phyloP scores from a whole-genome alignment of 2,113 vertebrate genomes.

The Oncorhynchus keta region DNA sequence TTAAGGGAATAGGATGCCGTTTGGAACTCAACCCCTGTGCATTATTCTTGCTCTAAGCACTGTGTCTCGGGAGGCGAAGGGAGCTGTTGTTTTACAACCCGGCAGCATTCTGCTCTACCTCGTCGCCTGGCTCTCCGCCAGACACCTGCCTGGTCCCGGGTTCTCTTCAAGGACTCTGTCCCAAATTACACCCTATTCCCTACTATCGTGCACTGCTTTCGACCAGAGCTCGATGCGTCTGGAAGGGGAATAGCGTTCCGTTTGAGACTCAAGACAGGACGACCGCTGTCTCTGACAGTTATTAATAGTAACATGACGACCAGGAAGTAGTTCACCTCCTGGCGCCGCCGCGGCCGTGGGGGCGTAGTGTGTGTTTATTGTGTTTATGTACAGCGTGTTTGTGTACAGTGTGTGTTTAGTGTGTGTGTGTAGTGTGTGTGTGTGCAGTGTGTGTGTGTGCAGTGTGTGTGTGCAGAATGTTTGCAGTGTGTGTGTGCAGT shows the following conservation, averaged over 20 bases:
- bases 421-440: neutral
- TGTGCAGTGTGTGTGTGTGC: too few species aligned
- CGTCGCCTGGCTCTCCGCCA: slow-evolving; percentile 49
- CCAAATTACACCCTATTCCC: too few species aligned
- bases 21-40: slow-evolving; percentile 42
- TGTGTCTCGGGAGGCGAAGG: slow-evolving; percentile 36
- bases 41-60: slow-evolving; percentile 73
- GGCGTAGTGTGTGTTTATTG: neutral
- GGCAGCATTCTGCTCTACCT: slow-evolving; percentile 56
- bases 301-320: slow-evolving; percentile 72
- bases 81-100: slow-evolving; percentile 71
- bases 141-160: slow-evolving; percentile 35
- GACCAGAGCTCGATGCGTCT: too few species aligned
- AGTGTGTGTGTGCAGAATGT: too few species aligned
- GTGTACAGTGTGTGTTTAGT: too few species aligned
- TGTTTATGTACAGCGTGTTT: too few species aligned
- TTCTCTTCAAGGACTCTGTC: slow-evolving; percentile 65
- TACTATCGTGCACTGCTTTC: too few species aligned
- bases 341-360: slow-evolving; percentile 33
- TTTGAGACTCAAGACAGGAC: slow-evolving; percentile 31
- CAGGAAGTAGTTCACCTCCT: slow-evolving; percentile 74
- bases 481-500: too few species aligned
- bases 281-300: slow-evolving; percentile 74
- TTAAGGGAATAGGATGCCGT: too few species aligned
- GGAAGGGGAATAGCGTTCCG: too few species aligned